Evolutionary conservation across 2,888 invertebrate genomes (phyloP).

Genomic region (Epinotia bilunana): DNA sequence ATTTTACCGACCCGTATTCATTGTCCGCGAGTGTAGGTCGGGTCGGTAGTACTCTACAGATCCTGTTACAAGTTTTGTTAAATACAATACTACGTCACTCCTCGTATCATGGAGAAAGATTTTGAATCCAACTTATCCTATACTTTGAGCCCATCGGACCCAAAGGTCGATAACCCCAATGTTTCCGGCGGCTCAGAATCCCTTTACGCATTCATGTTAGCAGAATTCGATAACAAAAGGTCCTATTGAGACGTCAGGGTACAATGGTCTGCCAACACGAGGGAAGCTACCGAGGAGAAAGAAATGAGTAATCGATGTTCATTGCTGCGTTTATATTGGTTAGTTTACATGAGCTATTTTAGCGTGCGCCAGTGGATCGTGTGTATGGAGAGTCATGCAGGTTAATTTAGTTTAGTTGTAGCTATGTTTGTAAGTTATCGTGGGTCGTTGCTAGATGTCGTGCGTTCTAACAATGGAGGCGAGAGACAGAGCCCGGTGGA

Average conservation of each 20-base stretch:
- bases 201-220: constrained; percentile 52
- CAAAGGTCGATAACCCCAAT: constrained; percentile 46
- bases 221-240: constrained; percentile 55
- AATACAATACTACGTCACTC: not conserved
- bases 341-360: constrained; percentile 1
- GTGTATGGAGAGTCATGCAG: not conserved
- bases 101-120: not conserved
- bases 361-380: constrained; percentile 6
- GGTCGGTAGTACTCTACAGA: not conserved
- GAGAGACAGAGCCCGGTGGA: not conserved
- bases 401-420: not conserved
- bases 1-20: too few relatives aligned
- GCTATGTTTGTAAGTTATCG: constrained; percentile 11
- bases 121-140: constrained; percentile 7
- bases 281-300: constrained; percentile 10
- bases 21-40: not conserved
- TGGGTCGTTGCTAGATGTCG: constrained; percentile 5
- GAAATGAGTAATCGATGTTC: constrained; percentile 40
- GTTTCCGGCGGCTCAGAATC: constrained; percentile 48
- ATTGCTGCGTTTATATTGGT: constrained; percentile 32
- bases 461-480: constrained; percentile 7
- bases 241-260: constrained; percentile 53
- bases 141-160: constrained; percentile 17
- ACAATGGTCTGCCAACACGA: constrained; percentile 43
- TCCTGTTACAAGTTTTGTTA: not conserved